A percentile compares a stretch with the other conserved stretches of the same genome.
Conservation (phyloP, 1,140 invertebrate genomes). For the Drosophila repleta region DNA sequence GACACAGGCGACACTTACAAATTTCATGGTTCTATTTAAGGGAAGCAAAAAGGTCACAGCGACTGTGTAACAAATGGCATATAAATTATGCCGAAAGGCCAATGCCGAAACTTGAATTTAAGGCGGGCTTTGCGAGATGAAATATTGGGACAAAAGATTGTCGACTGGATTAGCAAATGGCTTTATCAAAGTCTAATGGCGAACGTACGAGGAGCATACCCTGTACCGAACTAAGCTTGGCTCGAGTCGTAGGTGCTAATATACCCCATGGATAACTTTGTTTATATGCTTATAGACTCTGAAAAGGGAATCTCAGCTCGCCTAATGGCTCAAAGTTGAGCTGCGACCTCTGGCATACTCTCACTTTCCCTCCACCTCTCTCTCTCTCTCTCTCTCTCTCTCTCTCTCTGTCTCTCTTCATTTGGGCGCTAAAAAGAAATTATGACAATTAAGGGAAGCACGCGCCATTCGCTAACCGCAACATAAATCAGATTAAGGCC, state of each 20-base stretch:
- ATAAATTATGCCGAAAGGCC: slow-evolving; percentile 43
- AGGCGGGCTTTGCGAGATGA: slow-evolving; percentile 9
- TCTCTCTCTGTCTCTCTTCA: slow-evolving; percentile 11
- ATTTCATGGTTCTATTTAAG: slow-evolving; percentile 62
- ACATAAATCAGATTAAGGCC: slow-evolving; percentile 62
- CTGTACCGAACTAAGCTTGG: neutral
- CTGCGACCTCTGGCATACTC: neutral
- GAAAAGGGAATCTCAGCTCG: neutral
- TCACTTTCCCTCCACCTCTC: neutral
- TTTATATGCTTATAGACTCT: too few species aligned
- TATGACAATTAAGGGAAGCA: slow-evolving; percentile 69
- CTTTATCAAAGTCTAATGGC: neutral
- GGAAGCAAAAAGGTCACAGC: slow-evolving; percentile 44
- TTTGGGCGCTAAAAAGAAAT: slow-evolving; percentile 62
- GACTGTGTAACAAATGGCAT: slow-evolving; percentile 45
- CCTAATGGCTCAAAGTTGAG: neutral
- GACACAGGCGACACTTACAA: slow-evolving; percentile 62
- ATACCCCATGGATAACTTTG: too few species aligned
- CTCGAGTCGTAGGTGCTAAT: neutral
- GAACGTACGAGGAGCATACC: neutral
- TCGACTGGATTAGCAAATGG: slow-evolving; percentile 5
- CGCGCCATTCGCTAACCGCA: slow-evolving; percentile 46
- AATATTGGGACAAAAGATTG: slow-evolving; percentile 13
- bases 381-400: neutral
- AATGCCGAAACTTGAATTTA: slow-evolving; percentile 28